These are phyloP conservation scores for Heliangelus exortis DNA, from an alignment of 2,797 vertebrate species.

Conservation along the genomic window DNA sequence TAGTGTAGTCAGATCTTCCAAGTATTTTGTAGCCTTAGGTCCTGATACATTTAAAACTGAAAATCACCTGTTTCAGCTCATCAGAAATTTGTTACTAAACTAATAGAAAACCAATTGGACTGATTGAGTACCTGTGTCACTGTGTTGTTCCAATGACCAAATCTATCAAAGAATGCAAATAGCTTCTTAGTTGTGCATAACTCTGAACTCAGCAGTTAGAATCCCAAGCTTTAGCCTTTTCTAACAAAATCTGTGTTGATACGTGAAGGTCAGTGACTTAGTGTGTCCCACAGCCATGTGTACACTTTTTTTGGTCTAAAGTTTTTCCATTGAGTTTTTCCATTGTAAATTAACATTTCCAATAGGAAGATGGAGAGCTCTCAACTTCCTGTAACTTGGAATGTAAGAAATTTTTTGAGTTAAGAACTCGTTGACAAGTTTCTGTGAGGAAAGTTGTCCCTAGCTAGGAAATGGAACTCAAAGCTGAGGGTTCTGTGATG, in stretches of 20 bases:
- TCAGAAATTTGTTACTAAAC: background rate
- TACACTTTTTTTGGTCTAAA: background rate
- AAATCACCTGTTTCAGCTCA: background rate
- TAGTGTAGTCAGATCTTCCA: background rate
- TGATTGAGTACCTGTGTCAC: background rate
- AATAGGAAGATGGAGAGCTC: background rate
- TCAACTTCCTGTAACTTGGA: background rate
- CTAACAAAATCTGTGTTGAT: background rate
- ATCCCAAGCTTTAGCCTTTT: background rate
- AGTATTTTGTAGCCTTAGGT: background rate
- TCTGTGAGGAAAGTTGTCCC: background rate
- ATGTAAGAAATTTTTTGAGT: background rate
- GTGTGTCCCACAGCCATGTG: background rate
- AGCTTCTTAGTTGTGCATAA: background rate
- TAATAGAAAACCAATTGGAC: background rate
- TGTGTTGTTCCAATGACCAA: background rate
- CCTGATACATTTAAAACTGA: background rate
- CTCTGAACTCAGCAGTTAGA: background rate
- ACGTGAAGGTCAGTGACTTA: background rate
- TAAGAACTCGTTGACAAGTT: accelerated
- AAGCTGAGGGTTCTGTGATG: background rate
- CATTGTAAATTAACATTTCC: background rate
- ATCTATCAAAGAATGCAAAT: background rate
- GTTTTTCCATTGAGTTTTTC: background rate
- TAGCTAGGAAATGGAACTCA: background rate